These are phyloP conservation scores for Propsilocerus akamusi DNA, from an alignment of 1,140 invertebrate species.

Conservation along the genomic window DNA sequence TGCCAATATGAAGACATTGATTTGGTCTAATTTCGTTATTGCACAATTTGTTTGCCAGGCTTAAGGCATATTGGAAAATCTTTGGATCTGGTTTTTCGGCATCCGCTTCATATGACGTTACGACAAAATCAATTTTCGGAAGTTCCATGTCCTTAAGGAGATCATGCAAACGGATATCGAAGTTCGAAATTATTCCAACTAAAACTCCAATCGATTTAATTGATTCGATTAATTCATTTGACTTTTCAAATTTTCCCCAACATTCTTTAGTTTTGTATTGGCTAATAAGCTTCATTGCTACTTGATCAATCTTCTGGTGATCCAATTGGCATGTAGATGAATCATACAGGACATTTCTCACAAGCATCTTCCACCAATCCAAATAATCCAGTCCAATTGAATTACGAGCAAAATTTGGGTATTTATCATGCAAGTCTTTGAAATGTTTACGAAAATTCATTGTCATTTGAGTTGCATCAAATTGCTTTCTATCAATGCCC, in stretches of 20 bases:
- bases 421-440: constrained; percentile 11
- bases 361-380: constrained; percentile 17
- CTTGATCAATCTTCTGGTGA: constrained; percentile 1
- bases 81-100: constrained; percentile 14
- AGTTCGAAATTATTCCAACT: constrained; percentile 21
- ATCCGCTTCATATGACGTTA: constrained; percentile 19
- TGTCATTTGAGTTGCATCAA: neutral
- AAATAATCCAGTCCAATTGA: constrained; percentile 14
- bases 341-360: constrained; percentile 12
- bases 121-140: constrained; percentile 16
- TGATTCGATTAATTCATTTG: constrained; percentile 12
- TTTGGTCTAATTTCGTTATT: neutral
- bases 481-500: neutral
- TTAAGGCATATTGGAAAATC: constrained; percentile 15
- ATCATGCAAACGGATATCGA: constrained; percentile 15
- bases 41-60: neutral
- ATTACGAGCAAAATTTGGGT: constrained; percentile 16
- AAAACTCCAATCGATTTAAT: constrained; percentile 12
- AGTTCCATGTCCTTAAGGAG: constrained; percentile 14
- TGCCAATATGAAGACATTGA: neutral
- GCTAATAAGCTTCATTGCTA: constrained; percentile 11
- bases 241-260: constrained; percentile 14
- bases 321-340: constrained; percentile 9
- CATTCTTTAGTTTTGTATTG: constrained; percentile 14
- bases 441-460: constrained; percentile 15